Conservation (phyloP, 2,797 vertebrate genomes). For the Pteronotus mesoamericanus region DNA sequence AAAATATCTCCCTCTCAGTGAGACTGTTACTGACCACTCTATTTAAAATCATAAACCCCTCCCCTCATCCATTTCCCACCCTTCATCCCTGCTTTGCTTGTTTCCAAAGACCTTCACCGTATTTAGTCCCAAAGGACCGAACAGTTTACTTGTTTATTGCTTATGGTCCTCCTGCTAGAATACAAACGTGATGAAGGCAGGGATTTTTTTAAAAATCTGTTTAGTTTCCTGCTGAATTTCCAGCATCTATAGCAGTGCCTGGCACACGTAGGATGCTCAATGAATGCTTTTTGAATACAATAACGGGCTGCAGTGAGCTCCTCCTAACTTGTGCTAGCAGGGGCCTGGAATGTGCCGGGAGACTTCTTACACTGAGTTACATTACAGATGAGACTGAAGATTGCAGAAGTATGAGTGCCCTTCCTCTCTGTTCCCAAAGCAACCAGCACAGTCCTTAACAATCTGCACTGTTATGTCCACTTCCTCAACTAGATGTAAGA, state of each 20-base stretch:
- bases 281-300: not conserved
- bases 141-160: not conserved
- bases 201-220: not conserved
- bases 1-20: not conserved
- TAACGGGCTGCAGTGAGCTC: not conserved
- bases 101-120: not conserved
- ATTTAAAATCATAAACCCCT: not conserved
- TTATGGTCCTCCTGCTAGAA: not conserved
- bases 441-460: not conserved
- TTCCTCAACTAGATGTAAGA: not conserved
- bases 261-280: not conserved
- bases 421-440: constrained; percentile 6
- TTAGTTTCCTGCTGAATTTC: not conserved
- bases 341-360: not conserved
- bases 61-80: not conserved
- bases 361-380: not conserved
- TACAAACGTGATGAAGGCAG: not conserved
- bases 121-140: not conserved
- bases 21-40: not conserved
- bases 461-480: not conserved
- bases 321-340: not conserved
- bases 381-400: not conserved
- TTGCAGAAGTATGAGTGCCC: not conserved
- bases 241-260: not conserved
- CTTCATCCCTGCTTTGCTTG: not conserved